Base-by-base conservation (phyloP, 2,888 invertebrate species). In the Aphodius granarius region DNA sequence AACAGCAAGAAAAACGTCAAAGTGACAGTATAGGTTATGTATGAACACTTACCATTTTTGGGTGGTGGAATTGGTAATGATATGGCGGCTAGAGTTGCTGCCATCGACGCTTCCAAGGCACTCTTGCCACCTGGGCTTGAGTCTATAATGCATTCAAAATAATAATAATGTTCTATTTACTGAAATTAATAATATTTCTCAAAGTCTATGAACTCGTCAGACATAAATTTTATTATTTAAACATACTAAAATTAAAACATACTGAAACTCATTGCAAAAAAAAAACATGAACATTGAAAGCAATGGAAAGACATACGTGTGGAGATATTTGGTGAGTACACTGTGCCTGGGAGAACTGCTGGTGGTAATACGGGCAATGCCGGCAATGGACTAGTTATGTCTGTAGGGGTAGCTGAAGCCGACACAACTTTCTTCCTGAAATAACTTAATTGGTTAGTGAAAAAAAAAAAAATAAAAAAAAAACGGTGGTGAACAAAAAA, bases 21-120 rank as follows among this genome's bases (percentile, higher is more conserved):
- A n/a, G n/a, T n/a, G n/a, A n/a, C n/a, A n/a, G n/a, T n/a, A n/a
- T n/a, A n/a, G n/a, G n/a, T n/a, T n/a, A n/a, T n/a, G n/a, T n/a
- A n/a, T n/a, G n/a, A 43, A 18, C 22, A 75, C 78, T 78, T 80
- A 85, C 85, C 86, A 86, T 77, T 86, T 87, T 83, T 89, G 82
- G 80, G 87, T 82, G 80, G 79, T 63, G 80, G 80, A 17, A 78
- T 80, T 17, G 80, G 80, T 63, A 80, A 77, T 0, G 79, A 78
- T 64, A 97, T 97, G 9, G 97, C 91, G 0, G 97, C 97, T 21
- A 97, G 89, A 0, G 97, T 97, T 18, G 97, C 97, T 4, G 97
- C 96, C 97, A 97, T 97, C 0, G 97, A 96, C 83, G 96, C 95
- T 86, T 97, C 97, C 73, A 98, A 85, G 0, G 95, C 95, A 0